Conservation (phyloP, 1,140 invertebrate genomes). For the Odontomachus brunneus region DNA sequence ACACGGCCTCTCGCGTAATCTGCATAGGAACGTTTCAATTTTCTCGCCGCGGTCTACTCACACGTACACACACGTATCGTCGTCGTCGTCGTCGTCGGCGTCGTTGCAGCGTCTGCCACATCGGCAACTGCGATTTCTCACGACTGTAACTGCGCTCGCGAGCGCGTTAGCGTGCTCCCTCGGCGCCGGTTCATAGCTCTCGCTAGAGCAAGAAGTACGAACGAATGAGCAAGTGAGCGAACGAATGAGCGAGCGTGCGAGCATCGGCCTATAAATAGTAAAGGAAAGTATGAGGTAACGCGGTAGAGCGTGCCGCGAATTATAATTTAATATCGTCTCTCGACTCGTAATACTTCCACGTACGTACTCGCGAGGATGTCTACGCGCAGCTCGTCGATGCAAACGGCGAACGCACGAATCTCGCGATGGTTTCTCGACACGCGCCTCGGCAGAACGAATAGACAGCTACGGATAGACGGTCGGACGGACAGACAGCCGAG, state of each 20-base stretch:
- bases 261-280: slow-evolving; percentile 77
- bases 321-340: slow-evolving; percentile 75
- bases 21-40: slow-evolving; percentile 60
- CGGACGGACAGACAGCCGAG: neutral
- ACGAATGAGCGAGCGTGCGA: neutral
- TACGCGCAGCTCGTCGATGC: neutral
- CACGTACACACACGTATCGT: slow-evolving; percentile 7
- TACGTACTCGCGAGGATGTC: slow-evolving; percentile 22
- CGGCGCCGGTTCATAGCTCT: slow-evolving; percentile 71
- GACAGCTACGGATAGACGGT: neutral
- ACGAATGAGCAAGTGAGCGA: slow-evolving; percentile 44
- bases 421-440: slow-evolving; percentile 14
- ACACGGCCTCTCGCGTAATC: slow-evolving; percentile 32
- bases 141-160: slow-evolving; percentile 43
- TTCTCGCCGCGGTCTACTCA: slow-evolving; percentile 11
- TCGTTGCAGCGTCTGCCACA: slow-evolving; percentile 37
- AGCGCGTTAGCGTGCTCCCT: slow-evolving; percentile 31
- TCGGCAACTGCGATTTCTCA: slow-evolving; percentile 42
- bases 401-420: slow-evolving; percentile 40
- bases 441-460: neutral
- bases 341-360: slow-evolving; percentile 27
- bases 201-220: slow-evolving; percentile 58
- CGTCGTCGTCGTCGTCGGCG: neutral
- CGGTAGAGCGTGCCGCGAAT: slow-evolving; percentile 75
- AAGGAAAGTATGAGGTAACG: slow-evolving; percentile 77